Evolutionary conservation across 2,797 vertebrate species (phyloP), one percentile per base, ranked within the genome.

Genomic region (Scleropages formosus): DNA sequence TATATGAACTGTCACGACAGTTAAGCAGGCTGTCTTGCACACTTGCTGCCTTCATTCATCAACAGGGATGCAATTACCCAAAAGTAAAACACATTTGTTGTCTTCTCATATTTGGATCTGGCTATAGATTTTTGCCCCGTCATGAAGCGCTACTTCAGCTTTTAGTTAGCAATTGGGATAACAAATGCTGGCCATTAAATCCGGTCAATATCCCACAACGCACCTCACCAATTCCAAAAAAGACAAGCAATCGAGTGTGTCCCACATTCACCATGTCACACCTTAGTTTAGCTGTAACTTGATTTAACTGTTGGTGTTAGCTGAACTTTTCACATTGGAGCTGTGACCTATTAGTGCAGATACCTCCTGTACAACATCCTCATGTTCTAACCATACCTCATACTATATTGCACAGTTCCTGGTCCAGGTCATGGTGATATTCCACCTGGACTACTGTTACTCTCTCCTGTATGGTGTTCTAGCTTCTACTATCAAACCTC

Each of bases 121-220:
- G 22, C 63, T 10, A 79, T 79, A 71, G 73, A 80, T 81, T 80
- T 80, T 73, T 66, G 51, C 63, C 18, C 31, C 39, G 61, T 76
- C 75, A 76, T 62, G 47, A 20, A 47, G 66, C 44, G 63, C 49
- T 31, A 70, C 39, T 31, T 66, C 56, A 64, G 59, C 65, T 64
- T 16, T 31, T 74, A 46, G 69, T 56, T 72, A 75, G 78, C 78
- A 78, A 80, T 75, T 75, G 70, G 64, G 46, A 59, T 75, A 81
- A 82, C 80, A 78, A 77, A 83, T 81, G 77, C 81, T 73, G 72
- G 72, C 79, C 68, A 77, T 81, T 82, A 81, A 81, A 74, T 53
- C 78, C 64, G 72, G 62, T 85, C 78, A 58, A 81, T 82, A 80
- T 78, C 77, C 75, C 69, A 73, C 75, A 62, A 56, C 72, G 66